Evolutionary conservation across 2,797 vertebrate genomes (phyloP), one percentile per base, ranked within the genome.

Genomic region (Siniperca scherzeri): DNA sequence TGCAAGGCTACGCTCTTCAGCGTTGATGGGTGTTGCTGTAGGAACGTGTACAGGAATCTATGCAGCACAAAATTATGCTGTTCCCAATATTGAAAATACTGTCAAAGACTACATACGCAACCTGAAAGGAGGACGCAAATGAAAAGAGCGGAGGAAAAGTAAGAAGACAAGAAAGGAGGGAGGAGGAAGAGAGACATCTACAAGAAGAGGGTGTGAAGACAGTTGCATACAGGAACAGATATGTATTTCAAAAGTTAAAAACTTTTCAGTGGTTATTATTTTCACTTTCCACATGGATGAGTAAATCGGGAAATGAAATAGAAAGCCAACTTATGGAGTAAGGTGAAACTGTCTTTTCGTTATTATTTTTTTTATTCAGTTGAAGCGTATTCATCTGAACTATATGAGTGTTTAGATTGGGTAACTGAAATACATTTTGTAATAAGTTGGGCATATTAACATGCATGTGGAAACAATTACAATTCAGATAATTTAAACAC

Each of bases 1-100:
- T 56, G 97, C 98, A 75, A 97, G 95, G 75, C 95, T 99, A 7
- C 97, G 98, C 73, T 96, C 97, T 10, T 97, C 98, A 0, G 97
- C 97, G 0, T 80, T 99, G 38, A 53, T 99, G 84, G 98, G 98
- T 7, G 98, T 98, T 52, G 93, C 94, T 1, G 89, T 96, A 13
- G 98, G 98, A 61, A 96, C 97, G 4, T 97, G 97, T 88, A 97
- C 97, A 0, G 98, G 98, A 55, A 96, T 98, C 46, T 98, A 96
- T 0, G 95, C 93, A 0, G 97, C 97, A 57, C 98, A 99, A 81
- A 95, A 89, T 74, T 98, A 97, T 30, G 87, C 94, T 0, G 86
- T 99, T 60, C 98, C 98, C 73, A 94, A 97, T 64, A 96, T 99
- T 5, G 98, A 99, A 89, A 96, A 94, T 83, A 96, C 96, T 0